Conservation (phyloP, 2,888 invertebrate species). For the Rhagonycha lutea region DNA sequence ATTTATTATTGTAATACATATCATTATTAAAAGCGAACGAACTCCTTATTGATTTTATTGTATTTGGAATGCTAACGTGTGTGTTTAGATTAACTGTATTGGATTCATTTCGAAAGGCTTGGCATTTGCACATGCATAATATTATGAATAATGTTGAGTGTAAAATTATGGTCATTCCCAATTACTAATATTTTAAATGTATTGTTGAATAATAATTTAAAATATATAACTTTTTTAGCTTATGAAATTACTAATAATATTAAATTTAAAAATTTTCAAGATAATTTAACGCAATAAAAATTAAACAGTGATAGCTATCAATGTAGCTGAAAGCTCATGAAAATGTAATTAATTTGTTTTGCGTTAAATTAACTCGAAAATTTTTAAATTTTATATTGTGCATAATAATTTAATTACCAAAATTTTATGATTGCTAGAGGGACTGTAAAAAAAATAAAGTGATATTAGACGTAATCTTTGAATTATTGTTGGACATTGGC, state of each 20-base stretch:
- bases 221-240: too few relatives aligned
- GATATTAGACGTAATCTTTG: constrained; percentile 44
- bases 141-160: background rate
- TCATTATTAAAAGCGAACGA: background rate
- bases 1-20: background rate
- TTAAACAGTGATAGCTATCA: too few relatives aligned
- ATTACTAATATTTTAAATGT: constrained; percentile 1
- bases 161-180: background rate
- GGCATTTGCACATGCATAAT: background rate
- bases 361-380: too few relatives aligned
- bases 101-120: background rate
- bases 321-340: too few relatives aligned
- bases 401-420: constrained; percentile 9
- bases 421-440: constrained; percentile 6
- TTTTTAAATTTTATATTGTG: background rate
- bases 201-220: background rate
- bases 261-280: too few relatives aligned
- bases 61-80: background rate
- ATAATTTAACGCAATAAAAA: too few relatives aligned
- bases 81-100: background rate
- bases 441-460: constrained; percentile 37
- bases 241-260: too few relatives aligned
- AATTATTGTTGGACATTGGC: constrained; percentile 37
- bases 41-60: background rate
- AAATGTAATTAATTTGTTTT: too few relatives aligned